Base-by-base conservation (phyloP, 2,888 invertebrate genomes). In the Chloroclysta siterata region DNA sequence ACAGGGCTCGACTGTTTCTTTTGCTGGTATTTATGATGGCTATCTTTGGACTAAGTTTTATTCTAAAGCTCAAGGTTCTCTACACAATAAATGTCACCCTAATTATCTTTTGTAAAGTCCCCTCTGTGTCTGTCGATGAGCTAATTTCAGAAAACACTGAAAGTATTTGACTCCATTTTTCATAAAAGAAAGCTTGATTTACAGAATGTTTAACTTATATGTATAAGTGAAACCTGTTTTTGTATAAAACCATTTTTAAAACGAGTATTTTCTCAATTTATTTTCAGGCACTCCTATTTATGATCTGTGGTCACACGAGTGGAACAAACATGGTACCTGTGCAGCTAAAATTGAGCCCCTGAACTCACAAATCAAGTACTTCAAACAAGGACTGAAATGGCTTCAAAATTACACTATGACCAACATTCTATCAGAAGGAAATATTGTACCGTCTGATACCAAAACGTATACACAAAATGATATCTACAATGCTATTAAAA, bases 301-400 rank as follows among this genome's bases (percentile, higher is more conserved):
- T 72, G 90, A 94, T 10, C 92, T 97, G 44, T 97, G 97, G 97
- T 91, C 94, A 63, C 96, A 97, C 75, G 97, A 97, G 82, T 97
- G 97, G 97, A 81, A 91, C 1, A 97, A 97, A 75, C 97, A 97
- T 77, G 97, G 97, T 0, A 96, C 97, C 0, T 97, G 97, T 77
- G 96, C 97, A 0, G 89, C 94, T 0, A 68, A 81, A 10, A 71
- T 96, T 5, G 87, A 94, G 0, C 72, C 84, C 0, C 77, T 97
- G 0, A 88, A 94, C 71, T 92, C 90, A 17, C 95, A 96, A 75
- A 73, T 91, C 0, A 95, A 95, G 74, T 97, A 96, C 81, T 97
- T 97, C 78, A 78, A 83, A 2, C 89, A 94, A 73, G 96, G 95
- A 0, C 77, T 97, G 10, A 77, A 87, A 2, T 94, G 95, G 91